phyloP scores from a whole-genome alignment of 1,140 invertebrate species.

The Eriosoma lanigerum region DNA sequence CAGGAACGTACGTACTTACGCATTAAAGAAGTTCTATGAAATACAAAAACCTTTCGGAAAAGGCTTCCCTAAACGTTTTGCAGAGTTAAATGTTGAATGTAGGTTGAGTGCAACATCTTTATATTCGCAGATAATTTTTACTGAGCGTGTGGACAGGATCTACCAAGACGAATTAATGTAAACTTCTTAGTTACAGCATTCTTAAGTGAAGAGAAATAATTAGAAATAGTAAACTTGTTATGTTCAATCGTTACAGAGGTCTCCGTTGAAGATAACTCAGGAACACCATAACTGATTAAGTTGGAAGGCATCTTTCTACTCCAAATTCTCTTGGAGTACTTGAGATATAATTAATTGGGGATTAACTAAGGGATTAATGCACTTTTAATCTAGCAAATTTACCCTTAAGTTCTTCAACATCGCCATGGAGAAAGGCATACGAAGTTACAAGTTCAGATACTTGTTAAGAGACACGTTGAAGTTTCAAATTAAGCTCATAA shows the following conservation, averaged over 20 bases:
- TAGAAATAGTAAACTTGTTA: background rate
- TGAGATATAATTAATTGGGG: background rate
- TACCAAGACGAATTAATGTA: constrained; percentile 1
- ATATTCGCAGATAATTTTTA: too few relatives aligned
- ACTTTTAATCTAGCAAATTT: constrained; percentile 12
- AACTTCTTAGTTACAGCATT: constrained; percentile 11
- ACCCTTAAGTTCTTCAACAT: constrained; percentile 11
- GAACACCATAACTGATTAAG: background rate
- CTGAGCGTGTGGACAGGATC: background rate
- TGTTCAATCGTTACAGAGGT: constrained; percentile 4
- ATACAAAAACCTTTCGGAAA: constrained; percentile 4
- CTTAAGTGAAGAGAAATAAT: background rate
- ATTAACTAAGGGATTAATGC: background rate
- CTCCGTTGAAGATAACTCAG: background rate
- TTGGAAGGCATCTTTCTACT: background rate
- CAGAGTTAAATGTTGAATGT: too few relatives aligned
- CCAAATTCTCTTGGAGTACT: background rate
- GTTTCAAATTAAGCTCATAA: constrained; percentile 2
- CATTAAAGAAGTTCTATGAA: background rate
- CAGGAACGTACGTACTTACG: background rate
- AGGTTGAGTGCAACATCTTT: too few relatives aligned
- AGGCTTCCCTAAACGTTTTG: too few relatives aligned
- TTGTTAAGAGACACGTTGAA: background rate
- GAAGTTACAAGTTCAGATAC: constrained; percentile 7
- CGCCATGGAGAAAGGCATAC: too few relatives aligned